Percentiles rank a stretch among this genome's conserved stretches.
Evolutionary conservation across 2,797 vertebrate species (phyloP).

Genomic region (Fringilla coelebs): DNA sequence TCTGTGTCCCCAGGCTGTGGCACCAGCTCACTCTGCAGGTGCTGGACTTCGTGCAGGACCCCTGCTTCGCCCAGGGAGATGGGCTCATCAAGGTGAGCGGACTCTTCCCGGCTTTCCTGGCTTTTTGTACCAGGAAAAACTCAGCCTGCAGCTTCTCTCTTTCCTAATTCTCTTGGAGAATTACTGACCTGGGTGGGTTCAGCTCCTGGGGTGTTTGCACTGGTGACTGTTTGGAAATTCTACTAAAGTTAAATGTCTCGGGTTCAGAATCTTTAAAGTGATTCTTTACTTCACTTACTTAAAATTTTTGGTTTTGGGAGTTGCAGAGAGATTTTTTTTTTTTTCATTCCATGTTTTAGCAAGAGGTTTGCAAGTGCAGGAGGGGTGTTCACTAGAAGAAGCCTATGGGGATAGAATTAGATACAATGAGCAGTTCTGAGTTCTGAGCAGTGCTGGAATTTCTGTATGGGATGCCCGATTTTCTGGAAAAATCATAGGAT

Average conservation of each 20-base stretch:
- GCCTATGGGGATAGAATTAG: not conserved
- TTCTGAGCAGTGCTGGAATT: fast-evolving
- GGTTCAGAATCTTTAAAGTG: fast-evolving
- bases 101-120: too few relatives aligned
- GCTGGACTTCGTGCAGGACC: constrained; percentile 91
- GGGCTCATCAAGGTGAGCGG: constrained; percentile 82
- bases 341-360: fast-evolving
- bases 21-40: constrained; percentile 94
- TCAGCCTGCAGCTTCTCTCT: fast-evolving
- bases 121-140: fast-evolving
- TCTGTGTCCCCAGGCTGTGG: constrained; percentile 78
- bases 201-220: fast-evolving
- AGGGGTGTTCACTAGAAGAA: not conserved
- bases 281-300: fast-evolving
- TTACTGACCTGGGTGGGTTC: fast-evolving
- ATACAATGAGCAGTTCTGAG: not conserved
- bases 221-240: not conserved
- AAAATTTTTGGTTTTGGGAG: fast-evolving
- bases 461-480: fast-evolving
- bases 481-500: too few relatives aligned
- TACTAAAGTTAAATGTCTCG: fast-evolving
- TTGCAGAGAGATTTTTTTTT: fast-evolving
- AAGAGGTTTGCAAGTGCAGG: fast-evolving
- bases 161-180: fast-evolving
- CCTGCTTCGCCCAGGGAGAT: constrained; percentile 90